These are phyloP conservation scores for Polydrusus pterygomalis DNA, from an alignment of 2,888 invertebrate genomes.

Conservation along the genomic window DNA sequence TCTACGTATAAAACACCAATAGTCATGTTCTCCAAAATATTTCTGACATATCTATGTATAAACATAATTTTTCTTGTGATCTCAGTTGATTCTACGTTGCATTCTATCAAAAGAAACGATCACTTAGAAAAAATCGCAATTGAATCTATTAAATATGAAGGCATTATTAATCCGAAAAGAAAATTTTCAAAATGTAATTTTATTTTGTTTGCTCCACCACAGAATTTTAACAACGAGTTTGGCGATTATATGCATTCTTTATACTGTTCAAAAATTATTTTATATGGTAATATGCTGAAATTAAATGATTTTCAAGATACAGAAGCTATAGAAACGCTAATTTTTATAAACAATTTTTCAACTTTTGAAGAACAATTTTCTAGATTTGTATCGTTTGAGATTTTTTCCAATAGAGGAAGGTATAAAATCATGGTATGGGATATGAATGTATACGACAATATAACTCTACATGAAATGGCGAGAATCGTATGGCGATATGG, in stretches of 20 bases:
- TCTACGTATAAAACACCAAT: not conserved
- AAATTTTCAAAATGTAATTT: slow-evolving; percentile 7
- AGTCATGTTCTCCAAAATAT: not conserved
- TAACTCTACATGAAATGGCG: slow-evolving; percentile 6
- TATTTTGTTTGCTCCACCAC: not conserved
- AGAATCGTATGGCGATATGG: slow-evolving; percentile 12
- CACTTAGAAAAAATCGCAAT: not conserved
- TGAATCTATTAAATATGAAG: not conserved
- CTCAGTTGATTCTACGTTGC: not conserved
- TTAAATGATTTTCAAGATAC: not conserved
- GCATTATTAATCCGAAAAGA: not conserved
- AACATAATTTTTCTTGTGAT: not conserved
- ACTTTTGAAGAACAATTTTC: not conserved
- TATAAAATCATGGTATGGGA: not conserved
- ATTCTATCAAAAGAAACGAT: not conserved
- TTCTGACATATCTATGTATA: not conserved
- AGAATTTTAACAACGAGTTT: not conserved
- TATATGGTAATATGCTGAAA: not conserved
- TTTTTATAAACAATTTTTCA: not conserved
- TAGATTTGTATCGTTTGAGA: not conserved
- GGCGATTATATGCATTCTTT: not conserved
- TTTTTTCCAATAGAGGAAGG: slow-evolving; percentile 2
- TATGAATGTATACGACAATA: not conserved
- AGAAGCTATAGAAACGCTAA: not conserved
- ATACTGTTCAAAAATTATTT: not conserved